A percentile compares a stretch with the other conserved stretches of the same genome.
phyloP scores from a whole-genome alignment of 1,140 invertebrate genomes.

The Zophobas atratus region DNA sequence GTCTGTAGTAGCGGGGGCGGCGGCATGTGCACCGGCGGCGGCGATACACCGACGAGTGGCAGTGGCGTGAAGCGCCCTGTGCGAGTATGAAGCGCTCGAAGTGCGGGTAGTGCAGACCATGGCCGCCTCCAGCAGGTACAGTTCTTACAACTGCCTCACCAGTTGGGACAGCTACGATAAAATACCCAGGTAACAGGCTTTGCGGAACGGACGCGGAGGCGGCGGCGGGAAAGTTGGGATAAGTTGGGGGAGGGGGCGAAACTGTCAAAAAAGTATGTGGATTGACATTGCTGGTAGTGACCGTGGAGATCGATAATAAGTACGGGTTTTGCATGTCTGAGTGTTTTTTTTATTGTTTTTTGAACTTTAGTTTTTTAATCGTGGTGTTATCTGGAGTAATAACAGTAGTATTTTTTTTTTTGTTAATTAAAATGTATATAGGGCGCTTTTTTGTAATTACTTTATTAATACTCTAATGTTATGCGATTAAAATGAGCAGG shows the following conservation, averaged over 20 bases:
- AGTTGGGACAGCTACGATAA: conserved; percentile 92
- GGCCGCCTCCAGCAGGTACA: conserved; percentile 84
- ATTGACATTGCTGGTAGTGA: too few species aligned
- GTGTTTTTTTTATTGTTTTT: too few species aligned
- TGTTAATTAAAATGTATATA: too few species aligned
- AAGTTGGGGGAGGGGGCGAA: too few species aligned
- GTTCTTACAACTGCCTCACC: conserved; percentile 89
- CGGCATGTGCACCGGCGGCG: conserved; percentile 26
- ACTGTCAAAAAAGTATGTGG: too few species aligned
- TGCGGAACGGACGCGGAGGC: background rate
- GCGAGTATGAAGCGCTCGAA: conserved; percentile 61
- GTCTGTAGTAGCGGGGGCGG: conserved; percentile 30
- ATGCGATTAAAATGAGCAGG: too few species aligned
- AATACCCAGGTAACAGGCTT: conserved; percentile 82
- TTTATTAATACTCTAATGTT: too few species aligned
- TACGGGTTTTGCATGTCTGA: background rate
- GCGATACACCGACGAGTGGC: conserved; percentile 48
- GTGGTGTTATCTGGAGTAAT: background rate
- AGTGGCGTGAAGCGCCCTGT: conserved; percentile 65
- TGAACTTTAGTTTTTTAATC: too few species aligned
- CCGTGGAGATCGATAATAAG: background rate
- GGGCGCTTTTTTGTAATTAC: too few species aligned
- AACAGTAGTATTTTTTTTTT: background rate
- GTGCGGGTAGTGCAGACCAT: conserved; percentile 66
- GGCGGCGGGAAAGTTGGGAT: background rate